A percentile compares a stretch with the other conserved stretches of the same genome.
Evolutionary conservation across 2,113 vertebrate species (phyloP).

Genomic region (Morone chrysops): DNA sequence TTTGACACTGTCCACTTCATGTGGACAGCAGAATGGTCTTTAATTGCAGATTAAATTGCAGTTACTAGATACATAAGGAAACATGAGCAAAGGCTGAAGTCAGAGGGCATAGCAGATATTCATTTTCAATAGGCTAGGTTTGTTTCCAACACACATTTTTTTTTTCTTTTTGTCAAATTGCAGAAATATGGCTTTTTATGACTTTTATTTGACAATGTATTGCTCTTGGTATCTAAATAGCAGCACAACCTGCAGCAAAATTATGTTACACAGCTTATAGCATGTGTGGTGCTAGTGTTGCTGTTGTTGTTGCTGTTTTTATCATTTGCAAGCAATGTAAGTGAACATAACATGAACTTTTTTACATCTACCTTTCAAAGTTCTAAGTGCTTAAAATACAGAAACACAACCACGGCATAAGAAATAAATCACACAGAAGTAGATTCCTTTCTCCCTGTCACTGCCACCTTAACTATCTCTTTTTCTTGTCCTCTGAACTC

Average conservation of each 20-base stretch:
- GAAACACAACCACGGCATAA: background rate
- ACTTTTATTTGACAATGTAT: background rate
- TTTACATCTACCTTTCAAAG: background rate
- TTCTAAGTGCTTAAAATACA: background rate
- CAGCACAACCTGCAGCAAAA: background rate
- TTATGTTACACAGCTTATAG: background rate
- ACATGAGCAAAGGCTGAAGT: background rate
- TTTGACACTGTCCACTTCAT: too few relatives aligned
- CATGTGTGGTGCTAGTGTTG: background rate
- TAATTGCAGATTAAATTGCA: background rate
- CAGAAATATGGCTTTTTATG: too few relatives aligned
- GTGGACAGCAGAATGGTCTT: background rate
- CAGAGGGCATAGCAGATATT: background rate
- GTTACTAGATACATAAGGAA: background rate
- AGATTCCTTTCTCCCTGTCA: background rate
- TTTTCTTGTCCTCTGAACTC: conserved; percentile 17
- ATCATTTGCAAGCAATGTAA: too few relatives aligned
- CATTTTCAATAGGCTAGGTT: background rate
- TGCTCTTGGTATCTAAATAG: background rate
- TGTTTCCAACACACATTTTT: background rate
- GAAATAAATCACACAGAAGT: background rate
- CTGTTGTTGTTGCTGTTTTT: too few relatives aligned
- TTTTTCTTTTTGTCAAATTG: background rate
- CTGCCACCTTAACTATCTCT: background rate
- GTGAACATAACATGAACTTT: too few relatives aligned